These are phyloP conservation scores for Nyctereutes procyonoides DNA, from an alignment of 2,113 vertebrate genomes.

Conservation along the genomic window DNA sequence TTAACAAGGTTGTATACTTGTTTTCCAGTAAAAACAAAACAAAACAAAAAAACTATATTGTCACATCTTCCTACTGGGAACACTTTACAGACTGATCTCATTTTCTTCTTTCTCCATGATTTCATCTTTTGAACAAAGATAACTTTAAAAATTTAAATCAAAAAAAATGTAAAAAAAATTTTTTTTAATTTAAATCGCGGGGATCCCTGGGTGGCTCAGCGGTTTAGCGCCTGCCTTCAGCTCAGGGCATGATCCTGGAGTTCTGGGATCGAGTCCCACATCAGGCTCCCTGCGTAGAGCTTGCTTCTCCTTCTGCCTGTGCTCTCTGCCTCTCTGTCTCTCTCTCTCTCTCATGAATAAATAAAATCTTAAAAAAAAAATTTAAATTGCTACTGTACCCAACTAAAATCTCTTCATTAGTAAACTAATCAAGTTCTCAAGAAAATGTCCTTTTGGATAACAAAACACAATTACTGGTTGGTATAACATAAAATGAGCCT, in stretches of 20 bases:
- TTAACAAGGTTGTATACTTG: background rate
- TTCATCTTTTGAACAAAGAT: background rate
- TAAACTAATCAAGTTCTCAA: background rate
- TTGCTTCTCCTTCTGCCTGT: no score
- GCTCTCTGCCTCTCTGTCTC: no score
- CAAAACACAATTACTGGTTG: background rate
- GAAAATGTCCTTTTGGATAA: background rate
- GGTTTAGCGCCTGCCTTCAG: no score
- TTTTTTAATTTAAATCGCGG: no score
- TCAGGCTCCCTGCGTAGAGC: no score
- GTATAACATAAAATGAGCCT: background rate
- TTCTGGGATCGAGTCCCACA: no score
- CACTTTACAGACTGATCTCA: background rate
- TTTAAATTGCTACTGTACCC: background rate
- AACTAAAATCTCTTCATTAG: background rate
- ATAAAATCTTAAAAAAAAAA: background rate
- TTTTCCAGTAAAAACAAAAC: background rate
- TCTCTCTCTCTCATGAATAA: no score
- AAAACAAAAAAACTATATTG: background rate
- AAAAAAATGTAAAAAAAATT: no score
- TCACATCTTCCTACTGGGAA: background rate
- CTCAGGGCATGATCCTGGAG: no score
- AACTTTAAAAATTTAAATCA: background rate
- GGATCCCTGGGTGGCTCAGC: no score
- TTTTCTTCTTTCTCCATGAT: background rate